Percentiles rank a stretch among this genome's conserved stretches.
Conservation (phyloP, 2,797 vertebrate genomes). For the Manis javanica region DNA sequence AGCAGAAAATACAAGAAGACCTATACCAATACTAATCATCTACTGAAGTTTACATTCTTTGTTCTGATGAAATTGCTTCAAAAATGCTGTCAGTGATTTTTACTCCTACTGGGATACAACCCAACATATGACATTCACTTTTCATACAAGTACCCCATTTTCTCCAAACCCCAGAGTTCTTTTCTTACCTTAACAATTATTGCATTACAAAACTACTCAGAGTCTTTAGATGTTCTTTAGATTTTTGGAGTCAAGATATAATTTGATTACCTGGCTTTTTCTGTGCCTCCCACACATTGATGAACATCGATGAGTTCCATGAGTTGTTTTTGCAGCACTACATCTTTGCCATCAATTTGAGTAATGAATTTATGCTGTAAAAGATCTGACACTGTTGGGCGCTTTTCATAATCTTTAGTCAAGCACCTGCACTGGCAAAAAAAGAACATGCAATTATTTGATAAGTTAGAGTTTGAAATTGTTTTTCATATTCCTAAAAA, state of each 20-base stretch:
- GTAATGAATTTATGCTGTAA: constrained; percentile 96
- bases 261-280: constrained; percentile 94
- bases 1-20: constrained; percentile 48
- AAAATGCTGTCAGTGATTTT: constrained; percentile 49
- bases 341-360: constrained; percentile 92
- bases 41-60: constrained; percentile 64
- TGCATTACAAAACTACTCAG: background rate
- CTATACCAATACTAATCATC: background rate
- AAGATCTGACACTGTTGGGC: constrained; percentile 93
- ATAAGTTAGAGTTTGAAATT: constrained; percentile 35
- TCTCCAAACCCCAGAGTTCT: background rate
- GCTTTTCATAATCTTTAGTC: constrained; percentile 98
- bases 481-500: background rate
- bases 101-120: background rate
- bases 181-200: background rate
- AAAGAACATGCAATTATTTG: constrained; percentile 62
- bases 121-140: background rate
- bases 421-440: constrained; percentile 92
- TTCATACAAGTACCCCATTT: background rate
- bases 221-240: background rate
- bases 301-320: constrained; percentile 96
- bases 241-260: background rate
- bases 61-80: constrained; percentile 53
- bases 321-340: constrained; percentile 92
- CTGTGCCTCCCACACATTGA: constrained; percentile 93